phyloP scores from a whole-genome alignment of 2,888 invertebrate species.

The Rhamnusium bicolor region DNA sequence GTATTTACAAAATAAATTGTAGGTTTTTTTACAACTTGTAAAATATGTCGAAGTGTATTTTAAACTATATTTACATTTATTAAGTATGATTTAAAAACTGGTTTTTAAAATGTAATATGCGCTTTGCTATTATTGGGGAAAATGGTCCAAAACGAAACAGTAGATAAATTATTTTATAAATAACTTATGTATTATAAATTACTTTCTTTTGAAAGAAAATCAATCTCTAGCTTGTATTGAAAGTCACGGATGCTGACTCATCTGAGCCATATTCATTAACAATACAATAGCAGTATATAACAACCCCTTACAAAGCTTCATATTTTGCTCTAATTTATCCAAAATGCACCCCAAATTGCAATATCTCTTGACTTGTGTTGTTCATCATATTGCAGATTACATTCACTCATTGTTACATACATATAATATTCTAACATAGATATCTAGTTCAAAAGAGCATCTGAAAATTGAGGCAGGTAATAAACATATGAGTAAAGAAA shows the following conservation, averaged over 20 bases:
- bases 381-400: neutral
- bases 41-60: too few relatives aligned
- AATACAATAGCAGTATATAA: constrained; percentile 22
- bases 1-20: too few relatives aligned
- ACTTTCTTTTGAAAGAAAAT: constrained; percentile 23
- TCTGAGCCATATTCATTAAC: constrained; percentile 34
- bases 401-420: neutral
- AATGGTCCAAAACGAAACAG: neutral
- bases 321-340: constrained; percentile 33
- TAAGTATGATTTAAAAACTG: neutral
- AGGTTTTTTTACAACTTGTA: too few relatives aligned
- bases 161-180: constrained; percentile 4
- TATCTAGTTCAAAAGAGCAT: neutral
- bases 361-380: constrained; percentile 1
- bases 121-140: neutral
- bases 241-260: constrained; percentile 32
- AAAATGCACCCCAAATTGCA: constrained; percentile 32
- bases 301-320: constrained; percentile 17
- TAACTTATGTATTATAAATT: constrained; percentile 11
- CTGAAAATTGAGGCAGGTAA: neutral
- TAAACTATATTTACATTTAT: neutral
- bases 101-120: neutral
- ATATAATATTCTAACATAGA: neutral
- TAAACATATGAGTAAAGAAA: neutral
- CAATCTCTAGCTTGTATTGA: constrained; percentile 27